Percentiles rank a stretch among this genome's conserved stretches.
phyloP scores from a whole-genome alignment of 2,888 invertebrate genomes.

The Troilus luridus region DNA sequence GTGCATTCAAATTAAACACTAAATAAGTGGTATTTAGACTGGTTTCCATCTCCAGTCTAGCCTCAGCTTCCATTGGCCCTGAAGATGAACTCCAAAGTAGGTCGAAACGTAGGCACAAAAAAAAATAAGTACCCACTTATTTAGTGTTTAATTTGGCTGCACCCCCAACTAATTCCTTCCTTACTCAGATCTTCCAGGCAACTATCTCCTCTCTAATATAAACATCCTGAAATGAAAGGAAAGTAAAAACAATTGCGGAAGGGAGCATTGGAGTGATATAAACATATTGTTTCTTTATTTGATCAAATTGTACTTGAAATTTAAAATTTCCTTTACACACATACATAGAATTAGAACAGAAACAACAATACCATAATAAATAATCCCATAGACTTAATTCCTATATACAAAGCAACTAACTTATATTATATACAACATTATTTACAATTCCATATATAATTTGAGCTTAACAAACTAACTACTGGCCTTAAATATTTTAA shows the following conservation, averaged over 20 bases:
- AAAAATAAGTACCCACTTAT: too few species aligned
- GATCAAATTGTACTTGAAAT: conserved; percentile 11
- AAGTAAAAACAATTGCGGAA: background rate
- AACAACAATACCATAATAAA: conserved; percentile 28
- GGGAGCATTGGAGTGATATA: background rate
- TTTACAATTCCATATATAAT: conserved; percentile 23
- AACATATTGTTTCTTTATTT: conserved; percentile 7
- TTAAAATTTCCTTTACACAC: conserved; percentile 13
- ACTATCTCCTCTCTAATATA: too few species aligned
- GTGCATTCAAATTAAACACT: too few species aligned
- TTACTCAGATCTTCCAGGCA: too few species aligned
- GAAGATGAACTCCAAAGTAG: too few species aligned
- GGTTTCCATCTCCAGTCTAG: too few species aligned
- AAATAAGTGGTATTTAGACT: too few species aligned
- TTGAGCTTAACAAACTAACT: conserved; percentile 42
- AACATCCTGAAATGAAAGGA: background rate
- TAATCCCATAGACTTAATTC: background rate
- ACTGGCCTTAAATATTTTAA: conserved; percentile 25
- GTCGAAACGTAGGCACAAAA: too few species aligned
- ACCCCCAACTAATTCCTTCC: too few species aligned
- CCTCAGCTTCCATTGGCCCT: too few species aligned
- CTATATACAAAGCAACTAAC: conserved; percentile 20
- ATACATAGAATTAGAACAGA: background rate
- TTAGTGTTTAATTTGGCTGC: too few species aligned
- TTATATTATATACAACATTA: conserved; percentile 10